phyloP scores from a whole-genome alignment of 1,140 invertebrate species.

The Elysia chlorotica region DNA sequence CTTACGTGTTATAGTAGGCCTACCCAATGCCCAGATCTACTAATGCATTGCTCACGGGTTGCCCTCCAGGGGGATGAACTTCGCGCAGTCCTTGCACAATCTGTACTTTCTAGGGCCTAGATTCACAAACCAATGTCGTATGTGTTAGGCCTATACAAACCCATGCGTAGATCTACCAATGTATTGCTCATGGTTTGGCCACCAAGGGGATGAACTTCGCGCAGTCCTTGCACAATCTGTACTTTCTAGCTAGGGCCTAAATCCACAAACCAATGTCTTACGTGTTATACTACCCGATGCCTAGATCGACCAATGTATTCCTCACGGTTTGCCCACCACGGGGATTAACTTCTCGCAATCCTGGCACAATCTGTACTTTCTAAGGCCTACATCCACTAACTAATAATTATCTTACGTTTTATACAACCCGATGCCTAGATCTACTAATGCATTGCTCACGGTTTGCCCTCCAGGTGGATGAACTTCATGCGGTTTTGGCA shows the following conservation, averaged over 20 bases:
- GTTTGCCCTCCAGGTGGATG: not conserved
- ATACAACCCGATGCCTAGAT: not conserved
- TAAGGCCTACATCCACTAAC: not conserved
- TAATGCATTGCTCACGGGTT: too few relatives aligned
- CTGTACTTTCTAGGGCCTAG: not conserved
- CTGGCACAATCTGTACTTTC: not conserved
- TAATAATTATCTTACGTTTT: not conserved
- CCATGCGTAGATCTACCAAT: not conserved
- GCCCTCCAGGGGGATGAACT: conserved; percentile 60
- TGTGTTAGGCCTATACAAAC: too few relatives aligned
- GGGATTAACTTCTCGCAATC: not conserved
- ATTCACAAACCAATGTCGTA: too few relatives aligned
- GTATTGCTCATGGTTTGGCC: too few relatives aligned
- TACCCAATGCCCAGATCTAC: not conserved
- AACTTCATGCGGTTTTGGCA: conserved; percentile 51
- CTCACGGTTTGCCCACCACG: not conserved
- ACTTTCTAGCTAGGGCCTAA: not conserved
- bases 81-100: conserved; percentile 56
- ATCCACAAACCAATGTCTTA: too few relatives aligned
- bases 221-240: conserved; percentile 50
- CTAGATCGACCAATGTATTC: conserved; percentile 3
- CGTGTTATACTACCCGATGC: too few relatives aligned
- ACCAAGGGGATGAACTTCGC: conserved; percentile 59
- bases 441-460: conserved; percentile 18
- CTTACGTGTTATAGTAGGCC: not conserved